These are phyloP conservation scores for Ciconia boyciana DNA, from an alignment of 2,113 vertebrate genomes.

Conservation along the genomic window DNA sequence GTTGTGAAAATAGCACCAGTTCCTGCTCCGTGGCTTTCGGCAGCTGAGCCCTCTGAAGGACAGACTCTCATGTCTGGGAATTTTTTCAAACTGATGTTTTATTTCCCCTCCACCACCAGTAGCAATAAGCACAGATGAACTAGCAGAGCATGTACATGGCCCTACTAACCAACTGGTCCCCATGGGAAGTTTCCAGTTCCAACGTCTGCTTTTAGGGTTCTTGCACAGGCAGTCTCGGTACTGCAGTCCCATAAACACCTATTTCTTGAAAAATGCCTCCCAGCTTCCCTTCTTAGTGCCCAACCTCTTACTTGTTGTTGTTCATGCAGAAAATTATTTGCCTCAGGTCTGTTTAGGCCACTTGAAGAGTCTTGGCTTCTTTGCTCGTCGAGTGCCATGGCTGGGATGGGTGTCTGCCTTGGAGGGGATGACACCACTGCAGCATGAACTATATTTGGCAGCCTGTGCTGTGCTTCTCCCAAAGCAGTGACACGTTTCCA, in stretches of 20 bases:
- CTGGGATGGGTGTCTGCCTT: background rate
- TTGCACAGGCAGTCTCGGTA: background rate
- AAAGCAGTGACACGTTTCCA: background rate
- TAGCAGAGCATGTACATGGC: background rate
- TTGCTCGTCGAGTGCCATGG: accelerated
- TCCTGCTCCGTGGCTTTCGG: background rate
- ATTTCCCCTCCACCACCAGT: background rate
- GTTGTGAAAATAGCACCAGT: background rate
- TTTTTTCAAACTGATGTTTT: background rate
- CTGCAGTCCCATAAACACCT: background rate
- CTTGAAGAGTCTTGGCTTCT: background rate
- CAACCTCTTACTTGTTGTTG: background rate
- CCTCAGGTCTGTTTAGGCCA: background rate
- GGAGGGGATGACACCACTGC: background rate
- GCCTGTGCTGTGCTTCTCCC: background rate
- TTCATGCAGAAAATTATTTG: background rate
- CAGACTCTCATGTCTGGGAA: background rate
- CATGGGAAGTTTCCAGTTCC: background rate
- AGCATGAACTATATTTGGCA: background rate
- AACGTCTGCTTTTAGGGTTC: accelerated
- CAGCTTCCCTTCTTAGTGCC: background rate
- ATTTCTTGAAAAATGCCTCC: background rate
- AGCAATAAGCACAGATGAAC: background rate
- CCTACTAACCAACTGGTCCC: background rate
- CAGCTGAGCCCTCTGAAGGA: background rate